Evolutionary conservation across 2,797 vertebrate species (phyloP).

Genomic region (Spinus pinus): DNA sequence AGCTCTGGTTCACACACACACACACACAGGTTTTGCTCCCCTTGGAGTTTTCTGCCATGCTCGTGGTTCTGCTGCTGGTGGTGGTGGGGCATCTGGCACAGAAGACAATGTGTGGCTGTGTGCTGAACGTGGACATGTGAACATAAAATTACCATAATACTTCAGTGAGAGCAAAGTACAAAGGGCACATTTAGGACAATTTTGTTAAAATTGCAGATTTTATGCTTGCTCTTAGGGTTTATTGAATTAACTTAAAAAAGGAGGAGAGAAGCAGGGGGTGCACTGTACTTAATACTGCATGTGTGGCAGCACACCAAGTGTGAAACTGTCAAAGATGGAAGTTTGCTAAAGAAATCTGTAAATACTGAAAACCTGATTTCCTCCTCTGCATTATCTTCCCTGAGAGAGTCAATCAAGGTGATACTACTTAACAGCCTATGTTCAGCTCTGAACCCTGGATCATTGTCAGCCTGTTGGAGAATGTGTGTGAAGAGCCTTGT

Average conservation of each 20-base stretch:
- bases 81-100: not conserved
- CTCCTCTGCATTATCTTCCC: not conserved
- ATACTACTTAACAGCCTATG: not conserved
- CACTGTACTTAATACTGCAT: not conserved
- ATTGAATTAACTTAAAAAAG: not conserved
- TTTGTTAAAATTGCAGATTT: not conserved
- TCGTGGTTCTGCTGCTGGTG: fast-evolving
- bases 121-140: not conserved
- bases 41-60: not conserved
- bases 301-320: not conserved
- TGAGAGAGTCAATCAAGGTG: not conserved
- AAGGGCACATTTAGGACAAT: not conserved
- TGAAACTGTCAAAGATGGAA: not conserved
- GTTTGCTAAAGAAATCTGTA: not conserved
- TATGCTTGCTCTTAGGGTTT: not conserved
- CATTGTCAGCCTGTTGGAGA: not conserved
- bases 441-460: not conserved
- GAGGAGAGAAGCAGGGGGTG: not conserved
- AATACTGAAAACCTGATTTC: not conserved
- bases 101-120: not conserved
- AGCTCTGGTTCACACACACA: not conserved
- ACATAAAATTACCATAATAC: not conserved
- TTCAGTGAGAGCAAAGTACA: not conserved
- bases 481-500: not conserved
- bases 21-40: not conserved